These are phyloP conservation scores for Pogonocichla stellata DNA, from an alignment of 2,113 vertebrate species.

Conservation along the genomic window DNA sequence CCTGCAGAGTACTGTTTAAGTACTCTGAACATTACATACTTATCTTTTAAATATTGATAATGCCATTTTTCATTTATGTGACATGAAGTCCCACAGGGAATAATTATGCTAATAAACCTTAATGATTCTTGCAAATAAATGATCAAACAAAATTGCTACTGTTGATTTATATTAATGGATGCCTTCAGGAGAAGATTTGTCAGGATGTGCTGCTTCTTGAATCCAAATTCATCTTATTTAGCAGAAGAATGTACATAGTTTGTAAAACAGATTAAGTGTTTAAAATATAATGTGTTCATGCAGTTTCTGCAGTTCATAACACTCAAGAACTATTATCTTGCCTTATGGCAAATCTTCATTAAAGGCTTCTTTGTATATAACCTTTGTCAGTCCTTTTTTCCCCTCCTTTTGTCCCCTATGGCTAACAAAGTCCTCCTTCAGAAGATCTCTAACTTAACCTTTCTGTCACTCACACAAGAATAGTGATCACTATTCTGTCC, in stretches of 20 bases:
- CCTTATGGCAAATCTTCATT: conserved; percentile 68
- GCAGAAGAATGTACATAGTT: conserved; percentile 73
- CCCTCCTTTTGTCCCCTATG: not conserved
- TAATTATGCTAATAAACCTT: conserved; percentile 87
- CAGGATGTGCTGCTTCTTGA: conserved; percentile 72
- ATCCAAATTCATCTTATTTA: conserved; percentile 81
- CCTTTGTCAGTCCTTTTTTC: not conserved
- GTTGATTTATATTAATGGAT: conserved; percentile 86
- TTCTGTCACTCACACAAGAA: not conserved
- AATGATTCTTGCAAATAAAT: conserved; percentile 87
- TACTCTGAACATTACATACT: conserved; percentile 71
- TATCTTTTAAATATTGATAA: conserved; percentile 85
- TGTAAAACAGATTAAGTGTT: conserved; percentile 76
- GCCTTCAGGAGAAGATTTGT: conserved; percentile 83
- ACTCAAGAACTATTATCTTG: conserved; percentile 47
- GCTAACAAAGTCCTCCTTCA: not conserved
- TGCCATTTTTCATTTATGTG: conserved; percentile 82
- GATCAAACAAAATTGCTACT: conserved; percentile 83
- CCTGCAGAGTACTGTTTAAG: conserved; percentile 74
- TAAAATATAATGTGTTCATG: conserved; percentile 73
- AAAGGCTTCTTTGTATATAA: conserved; percentile 44
- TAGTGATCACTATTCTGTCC: not conserved
- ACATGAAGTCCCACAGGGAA: conserved; percentile 81
- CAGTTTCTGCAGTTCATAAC: conserved; percentile 69
- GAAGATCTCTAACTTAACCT: not conserved